Base-by-base conservation (phyloP, 2,888 invertebrate genomes). In the Lasiommata megera region DNA sequence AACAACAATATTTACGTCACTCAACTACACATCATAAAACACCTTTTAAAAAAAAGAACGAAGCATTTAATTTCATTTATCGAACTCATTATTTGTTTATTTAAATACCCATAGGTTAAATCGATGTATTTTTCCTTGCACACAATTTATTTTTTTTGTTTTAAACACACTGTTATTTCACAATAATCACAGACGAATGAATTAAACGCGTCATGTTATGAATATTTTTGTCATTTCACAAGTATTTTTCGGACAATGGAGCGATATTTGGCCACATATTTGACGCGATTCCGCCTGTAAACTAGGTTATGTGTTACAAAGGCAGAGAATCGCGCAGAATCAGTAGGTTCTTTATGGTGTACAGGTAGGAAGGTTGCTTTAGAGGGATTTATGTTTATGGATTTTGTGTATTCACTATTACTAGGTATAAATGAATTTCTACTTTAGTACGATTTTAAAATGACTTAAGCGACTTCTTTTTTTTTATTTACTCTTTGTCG, bases 231-330 rank as follows among this genome's bases (percentile, higher is more conserved):
- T 50, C 0, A 34, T 43, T 17, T 17, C 14, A 16, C 17, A 8
- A 8, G 43, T 34, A 43, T 37, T 53, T 17, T 12, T 34, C 23
- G 16, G 41, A 53, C 52, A 43, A 46, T 51, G 63, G 57, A 64
- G 64, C 71, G 63, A 62, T 59, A 53, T 67, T 72, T 72, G 74
- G 70, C 74, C 75, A 72, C 71, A 70, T 73, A 63, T 70, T 71
- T 68, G 66, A 66, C 65, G 69, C 67, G 63, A 74, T 77, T 75
- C 74, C 73, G 69, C 66, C 63, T 56, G 56, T 37, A 61, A 65
- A 72, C 72, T 79, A 84, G 83, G 87, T 88, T 87, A 87, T 82
- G 74, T 77, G 71, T 69, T 66, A 82, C 82, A 84, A 82, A 82
- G 78, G 80, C 66, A 65, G 63, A 47, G 67, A 61, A 71, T 64